Evolutionary conservation across 2,797 vertebrate genomes (phyloP).

Genomic region (Dendrocincla fuliginosa): DNA sequence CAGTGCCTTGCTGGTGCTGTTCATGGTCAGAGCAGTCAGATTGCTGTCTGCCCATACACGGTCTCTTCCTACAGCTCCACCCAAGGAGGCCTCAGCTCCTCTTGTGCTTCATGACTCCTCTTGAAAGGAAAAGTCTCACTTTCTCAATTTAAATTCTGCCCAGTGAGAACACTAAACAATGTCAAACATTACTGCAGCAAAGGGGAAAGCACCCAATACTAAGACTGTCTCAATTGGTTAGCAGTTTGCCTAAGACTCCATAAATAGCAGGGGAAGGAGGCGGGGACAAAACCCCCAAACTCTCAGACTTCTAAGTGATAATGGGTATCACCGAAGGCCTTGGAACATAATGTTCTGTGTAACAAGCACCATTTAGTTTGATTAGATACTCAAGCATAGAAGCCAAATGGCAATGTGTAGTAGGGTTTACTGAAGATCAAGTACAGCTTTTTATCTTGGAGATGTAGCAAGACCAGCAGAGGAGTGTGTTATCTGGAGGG

Average conservation of each 20-base stretch:
- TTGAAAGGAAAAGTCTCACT: background rate
- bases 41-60: accelerated
- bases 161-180: background rate
- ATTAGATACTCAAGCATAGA: background rate
- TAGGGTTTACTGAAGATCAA: background rate
- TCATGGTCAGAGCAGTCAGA: background rate
- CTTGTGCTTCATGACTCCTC: accelerated
- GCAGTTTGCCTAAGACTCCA: background rate
- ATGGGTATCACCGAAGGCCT: background rate
- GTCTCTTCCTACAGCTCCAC: background rate
- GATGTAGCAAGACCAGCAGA: background rate
- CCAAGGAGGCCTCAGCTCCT: background rate
- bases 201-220: background rate
- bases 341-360: background rate
- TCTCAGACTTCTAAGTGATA: background rate
- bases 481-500: background rate
- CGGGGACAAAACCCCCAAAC: background rate
- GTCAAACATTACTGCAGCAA: background rate
- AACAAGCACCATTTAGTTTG: background rate
- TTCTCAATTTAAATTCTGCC: background rate
- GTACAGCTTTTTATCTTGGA: background rate
- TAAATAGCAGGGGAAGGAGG: background rate
- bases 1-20: background rate
- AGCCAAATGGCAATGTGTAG: background rate
- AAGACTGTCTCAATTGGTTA: background rate